Conservation (phyloP, 2,113 vertebrate genomes). For the Tupaia tana region DNA sequence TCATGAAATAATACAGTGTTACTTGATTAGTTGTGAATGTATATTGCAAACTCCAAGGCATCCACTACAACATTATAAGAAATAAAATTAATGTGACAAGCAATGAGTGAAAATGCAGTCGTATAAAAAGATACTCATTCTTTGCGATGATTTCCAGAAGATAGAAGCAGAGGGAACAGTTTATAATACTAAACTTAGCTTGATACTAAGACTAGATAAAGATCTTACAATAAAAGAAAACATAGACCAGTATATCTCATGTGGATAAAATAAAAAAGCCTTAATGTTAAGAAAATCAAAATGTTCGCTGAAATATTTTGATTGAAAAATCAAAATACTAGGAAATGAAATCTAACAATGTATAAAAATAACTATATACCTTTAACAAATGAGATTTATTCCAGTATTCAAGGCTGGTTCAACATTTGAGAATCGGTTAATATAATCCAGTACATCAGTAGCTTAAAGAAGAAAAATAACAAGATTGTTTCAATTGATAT, state of each 20-base stretch:
- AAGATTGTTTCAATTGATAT: background rate
- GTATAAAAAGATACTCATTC: background rate
- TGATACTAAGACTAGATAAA: slow-evolving; percentile 49
- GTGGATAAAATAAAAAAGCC: slow-evolving; percentile 18
- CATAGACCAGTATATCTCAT: background rate
- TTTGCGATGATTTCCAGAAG: background rate
- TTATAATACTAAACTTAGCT: slow-evolving; percentile 1
- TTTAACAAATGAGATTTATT: slow-evolving; percentile 11
- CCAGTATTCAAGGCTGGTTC: background rate
- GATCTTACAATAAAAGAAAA: slow-evolving; percentile 22
- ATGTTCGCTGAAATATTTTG: background rate
- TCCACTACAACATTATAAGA: background rate
- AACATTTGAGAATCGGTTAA: slow-evolving; percentile 20
- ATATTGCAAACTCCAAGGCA: slow-evolving; percentile 40
- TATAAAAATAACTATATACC: slow-evolving; percentile 1
- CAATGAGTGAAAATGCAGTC: background rate
- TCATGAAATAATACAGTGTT: slow-evolving; percentile 2
- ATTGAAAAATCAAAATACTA: slow-evolving; percentile 20
- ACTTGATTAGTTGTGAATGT: slow-evolving; percentile 31
- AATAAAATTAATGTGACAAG: slow-evolving; percentile 3
- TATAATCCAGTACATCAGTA: background rate
- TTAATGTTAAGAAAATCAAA: slow-evolving; percentile 7
- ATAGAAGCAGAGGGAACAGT: slow-evolving; percentile 7
- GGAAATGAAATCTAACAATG: background rate
- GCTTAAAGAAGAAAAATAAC: slow-evolving; percentile 36